Conservation (phyloP, 2,113 vertebrate species). For the Oryzias javanicus region DNA sequence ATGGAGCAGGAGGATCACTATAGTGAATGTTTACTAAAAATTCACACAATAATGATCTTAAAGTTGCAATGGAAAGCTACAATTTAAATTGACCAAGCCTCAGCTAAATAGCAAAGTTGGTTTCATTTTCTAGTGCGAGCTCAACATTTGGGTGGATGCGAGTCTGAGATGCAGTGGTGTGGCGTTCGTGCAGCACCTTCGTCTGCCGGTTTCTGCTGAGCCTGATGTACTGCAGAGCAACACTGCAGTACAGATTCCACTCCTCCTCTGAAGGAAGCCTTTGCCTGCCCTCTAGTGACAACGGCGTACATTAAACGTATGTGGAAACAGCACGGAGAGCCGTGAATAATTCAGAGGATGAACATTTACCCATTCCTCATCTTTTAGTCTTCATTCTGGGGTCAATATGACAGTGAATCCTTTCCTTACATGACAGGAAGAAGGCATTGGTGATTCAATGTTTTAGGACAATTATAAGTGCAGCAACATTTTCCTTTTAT, state of each 20-base stretch:
- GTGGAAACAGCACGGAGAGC: constrained; percentile 7
- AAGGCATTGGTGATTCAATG: background rate
- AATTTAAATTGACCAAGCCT: background rate
- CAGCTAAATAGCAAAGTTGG: background rate
- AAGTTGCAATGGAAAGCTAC: background rate
- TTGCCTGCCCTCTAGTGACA: constrained; percentile 56
- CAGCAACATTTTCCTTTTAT: background rate
- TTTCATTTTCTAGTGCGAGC: constrained; percentile 2
- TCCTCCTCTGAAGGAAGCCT: constrained; percentile 7
- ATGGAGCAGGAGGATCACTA: too few relatives aligned
- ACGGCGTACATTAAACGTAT: constrained; percentile 5
- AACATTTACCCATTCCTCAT: constrained; percentile 4
- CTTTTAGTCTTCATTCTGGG: background rate
- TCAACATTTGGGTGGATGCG: background rate
- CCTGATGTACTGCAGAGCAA: constrained; percentile 38
- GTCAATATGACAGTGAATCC: background rate
- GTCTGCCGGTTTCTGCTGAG: constrained; percentile 8
- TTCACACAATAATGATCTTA: too few relatives aligned
- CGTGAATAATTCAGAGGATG: constrained; percentile 17
- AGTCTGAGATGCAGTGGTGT: constrained; percentile 13
- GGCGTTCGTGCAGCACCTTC: constrained; percentile 31
- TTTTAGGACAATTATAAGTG: too few relatives aligned
- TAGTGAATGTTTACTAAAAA: too few relatives aligned
- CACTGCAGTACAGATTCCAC: constrained; percentile 46
- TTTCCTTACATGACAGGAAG: too few relatives aligned